phyloP scores from a whole-genome alignment of 2,888 invertebrate species.

The Acanthosepion pharaonis region DNA sequence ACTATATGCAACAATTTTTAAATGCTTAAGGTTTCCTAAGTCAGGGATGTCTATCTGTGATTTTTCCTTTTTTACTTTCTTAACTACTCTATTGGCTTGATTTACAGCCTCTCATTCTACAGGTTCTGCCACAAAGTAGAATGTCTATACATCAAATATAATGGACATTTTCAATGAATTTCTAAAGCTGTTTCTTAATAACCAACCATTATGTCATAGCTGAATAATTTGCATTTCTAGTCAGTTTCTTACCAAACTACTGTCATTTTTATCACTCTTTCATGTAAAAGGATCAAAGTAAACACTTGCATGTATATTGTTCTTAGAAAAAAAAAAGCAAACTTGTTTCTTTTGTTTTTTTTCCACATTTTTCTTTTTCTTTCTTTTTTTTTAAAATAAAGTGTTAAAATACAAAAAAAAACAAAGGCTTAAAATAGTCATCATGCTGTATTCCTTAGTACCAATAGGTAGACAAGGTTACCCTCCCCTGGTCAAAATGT shows the following conservation, averaged over 20 bases:
- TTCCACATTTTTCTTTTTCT: not conserved
- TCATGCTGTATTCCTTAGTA: not conserved
- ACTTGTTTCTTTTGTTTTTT: not conserved
- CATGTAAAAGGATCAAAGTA: not conserved
- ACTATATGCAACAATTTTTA: too few relatives aligned
- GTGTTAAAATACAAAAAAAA: too few relatives aligned
- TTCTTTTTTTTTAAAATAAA: too few relatives aligned
- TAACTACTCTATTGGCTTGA: too few relatives aligned
- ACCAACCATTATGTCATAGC: conserved; percentile 38
- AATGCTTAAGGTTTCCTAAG: too few relatives aligned
- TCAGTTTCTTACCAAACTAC: conserved; percentile 43
- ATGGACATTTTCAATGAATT: not conserved
- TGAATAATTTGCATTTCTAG: conserved; percentile 38
- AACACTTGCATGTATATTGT: not conserved
- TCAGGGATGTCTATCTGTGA: too few relatives aligned
- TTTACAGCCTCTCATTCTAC: not conserved
- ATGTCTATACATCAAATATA: conserved; percentile 18
- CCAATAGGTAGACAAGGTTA: not conserved
- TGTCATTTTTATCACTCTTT: conserved; percentile 11
- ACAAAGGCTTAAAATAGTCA: not conserved
- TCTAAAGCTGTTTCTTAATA: not conserved
- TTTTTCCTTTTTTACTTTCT: too few relatives aligned
- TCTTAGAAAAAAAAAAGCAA: not conserved
- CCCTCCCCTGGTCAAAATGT: not conserved
- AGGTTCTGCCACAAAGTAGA: not conserved